A percentile compares a stretch with the other conserved stretches of the same genome.
These are phyloP conservation scores for Xylocopa sonorina DNA, from an alignment of 1,140 invertebrate species.

Conservation along the genomic window DNA sequence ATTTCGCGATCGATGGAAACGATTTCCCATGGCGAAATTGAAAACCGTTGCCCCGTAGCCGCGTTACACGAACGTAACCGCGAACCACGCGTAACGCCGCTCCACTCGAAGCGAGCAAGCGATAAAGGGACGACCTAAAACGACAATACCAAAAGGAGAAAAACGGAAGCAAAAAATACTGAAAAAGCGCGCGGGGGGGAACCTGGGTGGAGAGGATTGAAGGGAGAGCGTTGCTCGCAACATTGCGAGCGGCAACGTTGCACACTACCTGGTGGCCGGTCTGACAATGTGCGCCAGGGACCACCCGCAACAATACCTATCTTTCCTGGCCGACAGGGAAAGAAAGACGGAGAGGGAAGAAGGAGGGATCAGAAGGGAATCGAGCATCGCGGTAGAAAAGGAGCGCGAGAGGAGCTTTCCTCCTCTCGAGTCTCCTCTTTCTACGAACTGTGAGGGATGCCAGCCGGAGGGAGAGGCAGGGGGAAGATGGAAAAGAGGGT, in stretches of 20 bases:
- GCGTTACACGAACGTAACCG: no score
- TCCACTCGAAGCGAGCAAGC: no score
- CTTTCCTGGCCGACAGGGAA: conserved; percentile 72
- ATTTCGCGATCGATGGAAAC: no score
- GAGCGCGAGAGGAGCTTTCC: conserved; percentile 38
- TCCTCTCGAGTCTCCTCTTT: not conserved
- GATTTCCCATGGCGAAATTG: no score
- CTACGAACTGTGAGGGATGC: conserved; percentile 41
- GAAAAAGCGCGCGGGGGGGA: conserved; percentile 72
- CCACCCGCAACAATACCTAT: conserved; percentile 81
- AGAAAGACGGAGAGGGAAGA: conserved; percentile 64
- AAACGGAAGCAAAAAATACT: conserved; percentile 65
- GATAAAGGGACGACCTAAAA: no score
- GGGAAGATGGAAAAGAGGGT: not conserved
- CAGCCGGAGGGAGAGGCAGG: not conserved
- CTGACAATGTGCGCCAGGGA: conserved; percentile 80
- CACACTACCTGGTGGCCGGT: conserved; percentile 80
- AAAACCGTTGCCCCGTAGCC: no score
- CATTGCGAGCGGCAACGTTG: conserved; percentile 80
- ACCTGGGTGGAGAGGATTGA: conserved; percentile 70
- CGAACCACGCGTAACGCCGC: no score
- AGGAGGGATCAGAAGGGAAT: conserved; percentile 48
- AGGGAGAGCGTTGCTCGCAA: conserved; percentile 67
- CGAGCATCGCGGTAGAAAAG: conserved; percentile 22
- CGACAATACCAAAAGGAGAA: conserved; percentile 61